A percentile compares a stretch with the other conserved stretches of the same genome.
phyloP scores from a whole-genome alignment of 2,888 invertebrate genomes.

The Stenichneumon culpator region DNA sequence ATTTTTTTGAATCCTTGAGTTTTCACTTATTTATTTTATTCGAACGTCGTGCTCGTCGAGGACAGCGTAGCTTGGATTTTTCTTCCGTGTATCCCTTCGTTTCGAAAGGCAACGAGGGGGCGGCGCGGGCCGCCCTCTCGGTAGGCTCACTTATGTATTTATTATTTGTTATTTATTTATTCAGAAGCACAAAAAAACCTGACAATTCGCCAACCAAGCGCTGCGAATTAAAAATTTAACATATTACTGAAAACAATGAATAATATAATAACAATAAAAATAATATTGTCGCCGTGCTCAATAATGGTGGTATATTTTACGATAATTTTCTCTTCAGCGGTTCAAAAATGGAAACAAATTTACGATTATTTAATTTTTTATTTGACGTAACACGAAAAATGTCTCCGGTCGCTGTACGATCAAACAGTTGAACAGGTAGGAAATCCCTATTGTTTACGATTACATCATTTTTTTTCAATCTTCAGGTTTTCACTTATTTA shows the following conservation, averaged over 20 bases:
- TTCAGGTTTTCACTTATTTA: slow-evolving; percentile 42
- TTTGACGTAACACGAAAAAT: no score
- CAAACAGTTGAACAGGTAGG: slow-evolving; percentile 18
- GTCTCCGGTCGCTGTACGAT: neutral
- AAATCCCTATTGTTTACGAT: slow-evolving; percentile 18
- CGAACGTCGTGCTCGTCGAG: slow-evolving; percentile 2
- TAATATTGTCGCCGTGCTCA: no score
- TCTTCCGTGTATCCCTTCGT: slow-evolving; percentile 26
- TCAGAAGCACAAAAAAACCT: slow-evolving; percentile 7
- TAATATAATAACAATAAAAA: no score
- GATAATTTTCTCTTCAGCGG: neutral
- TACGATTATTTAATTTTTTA: no score
- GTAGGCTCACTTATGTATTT: slow-evolving; percentile 26
- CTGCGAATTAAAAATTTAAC: no score
- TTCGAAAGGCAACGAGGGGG: neutral
- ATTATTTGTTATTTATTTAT: no score
- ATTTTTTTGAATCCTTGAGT: neutral
- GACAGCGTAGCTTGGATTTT: slow-evolving; percentile 52
- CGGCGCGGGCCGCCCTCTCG: neutral
- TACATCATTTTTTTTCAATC: neutral
- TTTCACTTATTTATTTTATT: slow-evolving; percentile 53
- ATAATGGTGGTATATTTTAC: no score
- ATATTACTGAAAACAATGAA: neutral
- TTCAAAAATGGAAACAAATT: neutral
- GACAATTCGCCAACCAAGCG: neutral